phyloP scores from a whole-genome alignment of 2,797 vertebrate genomes.

The Myiotriccus ornatus region DNA sequence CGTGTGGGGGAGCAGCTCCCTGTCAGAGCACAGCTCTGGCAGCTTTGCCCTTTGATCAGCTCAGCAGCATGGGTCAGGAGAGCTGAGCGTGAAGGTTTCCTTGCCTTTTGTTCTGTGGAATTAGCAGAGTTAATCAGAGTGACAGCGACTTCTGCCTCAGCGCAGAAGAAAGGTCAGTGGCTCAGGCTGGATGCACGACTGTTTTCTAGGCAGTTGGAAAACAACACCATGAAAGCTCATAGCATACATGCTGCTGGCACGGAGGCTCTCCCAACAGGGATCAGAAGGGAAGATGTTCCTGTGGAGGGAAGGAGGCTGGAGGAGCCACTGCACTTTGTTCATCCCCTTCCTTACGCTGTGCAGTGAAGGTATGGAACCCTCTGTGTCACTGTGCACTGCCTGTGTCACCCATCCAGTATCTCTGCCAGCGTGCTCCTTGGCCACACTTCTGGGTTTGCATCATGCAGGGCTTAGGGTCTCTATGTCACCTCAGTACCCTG shows the following conservation, averaged over 20 bases:
- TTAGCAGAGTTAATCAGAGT: slow-evolving; percentile 64
- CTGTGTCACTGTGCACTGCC: not conserved
- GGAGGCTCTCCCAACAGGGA: not conserved
- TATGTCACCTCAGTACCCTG: not conserved
- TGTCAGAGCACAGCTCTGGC: not conserved
- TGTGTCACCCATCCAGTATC: not conserved
- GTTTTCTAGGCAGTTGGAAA: slow-evolving; percentile 14
- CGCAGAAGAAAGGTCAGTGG: slow-evolving; percentile 61
- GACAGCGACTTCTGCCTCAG: slow-evolving; percentile 60
- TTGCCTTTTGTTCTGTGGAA: slow-evolving; percentile 58
- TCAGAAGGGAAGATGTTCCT: not conserved
- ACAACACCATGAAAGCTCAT: not conserved
- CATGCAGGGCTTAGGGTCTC: not conserved
- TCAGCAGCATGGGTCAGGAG: slow-evolving; percentile 43
- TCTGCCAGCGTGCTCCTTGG: rapidly evolving
- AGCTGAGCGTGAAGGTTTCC: slow-evolving; percentile 13
- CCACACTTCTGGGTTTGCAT: not conserved
- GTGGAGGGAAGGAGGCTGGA: not conserved
- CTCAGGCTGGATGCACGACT: slow-evolving; percentile 18
- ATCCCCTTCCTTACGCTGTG: not conserved
- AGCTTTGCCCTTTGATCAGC: slow-evolving; percentile 43
- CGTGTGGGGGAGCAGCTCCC: not conserved
- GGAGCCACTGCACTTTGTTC: not conserved
- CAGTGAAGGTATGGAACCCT: not conserved
- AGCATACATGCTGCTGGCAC: not conserved